phyloP scores from a whole-genome alignment of 2,113 vertebrate species.

The Campylomormyrus numenius region DNA sequence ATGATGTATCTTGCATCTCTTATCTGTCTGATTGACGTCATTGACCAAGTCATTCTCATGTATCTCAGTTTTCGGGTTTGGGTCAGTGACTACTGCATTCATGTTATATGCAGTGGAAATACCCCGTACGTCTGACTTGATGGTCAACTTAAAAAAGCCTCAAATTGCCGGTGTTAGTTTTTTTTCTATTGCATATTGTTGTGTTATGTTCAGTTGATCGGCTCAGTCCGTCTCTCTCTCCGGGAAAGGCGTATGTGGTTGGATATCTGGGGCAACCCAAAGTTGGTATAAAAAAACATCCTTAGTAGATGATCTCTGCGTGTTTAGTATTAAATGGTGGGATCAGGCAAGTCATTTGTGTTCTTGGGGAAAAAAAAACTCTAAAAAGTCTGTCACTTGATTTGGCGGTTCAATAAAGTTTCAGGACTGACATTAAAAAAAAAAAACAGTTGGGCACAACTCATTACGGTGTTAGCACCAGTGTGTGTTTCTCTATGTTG shows the following conservation, averaged over 20 bases:
- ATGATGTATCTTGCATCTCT: neutral
- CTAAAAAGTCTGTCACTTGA: neutral
- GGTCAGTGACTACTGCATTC: neutral
- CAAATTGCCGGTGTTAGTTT: neutral
- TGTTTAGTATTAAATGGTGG: neutral
- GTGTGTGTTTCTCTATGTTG: neutral
- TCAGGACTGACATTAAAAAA: neutral
- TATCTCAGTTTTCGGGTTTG: neutral
- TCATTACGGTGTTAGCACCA: neutral
- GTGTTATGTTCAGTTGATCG: neutral
- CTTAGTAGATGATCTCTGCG: neutral
- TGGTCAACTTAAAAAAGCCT: neutral
- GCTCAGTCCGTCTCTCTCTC: neutral
- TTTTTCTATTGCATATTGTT: neutral
- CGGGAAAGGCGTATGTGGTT: neutral
- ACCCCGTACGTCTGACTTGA: neutral
- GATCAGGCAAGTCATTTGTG: neutral
- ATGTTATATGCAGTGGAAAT: neutral
- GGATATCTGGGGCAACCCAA: neutral
- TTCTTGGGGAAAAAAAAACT: neutral
- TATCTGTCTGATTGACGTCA: neutral
- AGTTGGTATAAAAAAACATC: neutral
- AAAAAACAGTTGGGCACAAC: neutral
- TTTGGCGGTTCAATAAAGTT: neutral
- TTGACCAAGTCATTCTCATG: neutral